These are phyloP conservation scores for Chloebia gouldiae DNA, from an alignment of 2,113 vertebrate species.

Conservation along the genomic window DNA sequence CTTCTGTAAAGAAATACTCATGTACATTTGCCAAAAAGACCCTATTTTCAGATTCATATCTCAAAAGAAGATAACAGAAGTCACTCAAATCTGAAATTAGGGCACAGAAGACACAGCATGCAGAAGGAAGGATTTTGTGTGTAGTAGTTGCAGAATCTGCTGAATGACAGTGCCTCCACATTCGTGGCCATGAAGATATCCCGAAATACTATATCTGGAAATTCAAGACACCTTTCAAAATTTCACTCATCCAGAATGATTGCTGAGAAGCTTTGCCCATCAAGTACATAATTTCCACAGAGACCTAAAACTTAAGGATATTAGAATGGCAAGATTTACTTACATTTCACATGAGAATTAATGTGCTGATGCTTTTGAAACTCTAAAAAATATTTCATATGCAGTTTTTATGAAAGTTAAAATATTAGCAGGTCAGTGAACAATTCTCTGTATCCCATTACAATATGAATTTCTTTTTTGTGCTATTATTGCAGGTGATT, in stretches of 20 bases:
- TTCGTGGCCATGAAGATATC: neutral
- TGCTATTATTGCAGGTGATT: slow-evolving; percentile 82
- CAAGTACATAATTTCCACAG: neutral
- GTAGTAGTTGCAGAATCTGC: neutral
- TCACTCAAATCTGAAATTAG: neutral
- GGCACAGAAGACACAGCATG: neutral
- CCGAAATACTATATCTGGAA: neutral
- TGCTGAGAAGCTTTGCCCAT: neutral
- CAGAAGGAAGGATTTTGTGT: neutral
- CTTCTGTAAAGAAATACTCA: neutral
- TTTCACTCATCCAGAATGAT: neutral
- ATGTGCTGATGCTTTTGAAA: neutral
- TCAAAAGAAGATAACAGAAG: neutral
- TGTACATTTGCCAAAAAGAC: neutral
- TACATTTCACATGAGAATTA: neutral
- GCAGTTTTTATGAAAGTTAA: neutral
- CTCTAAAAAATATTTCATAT: neutral
- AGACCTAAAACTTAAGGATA: neutral
- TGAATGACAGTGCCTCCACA: neutral
- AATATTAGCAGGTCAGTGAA: neutral
- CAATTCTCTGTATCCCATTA: neutral
- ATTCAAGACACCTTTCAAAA: neutral
- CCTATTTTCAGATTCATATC: neutral
- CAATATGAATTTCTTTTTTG: neutral
- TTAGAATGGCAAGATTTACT: neutral